A percentile compares a stretch with the other conserved stretches of the same genome.
These are phyloP conservation scores for Phrynosoma platyrhinos DNA, from an alignment of 2,113 vertebrate genomes.

Conservation along the genomic window DNA sequence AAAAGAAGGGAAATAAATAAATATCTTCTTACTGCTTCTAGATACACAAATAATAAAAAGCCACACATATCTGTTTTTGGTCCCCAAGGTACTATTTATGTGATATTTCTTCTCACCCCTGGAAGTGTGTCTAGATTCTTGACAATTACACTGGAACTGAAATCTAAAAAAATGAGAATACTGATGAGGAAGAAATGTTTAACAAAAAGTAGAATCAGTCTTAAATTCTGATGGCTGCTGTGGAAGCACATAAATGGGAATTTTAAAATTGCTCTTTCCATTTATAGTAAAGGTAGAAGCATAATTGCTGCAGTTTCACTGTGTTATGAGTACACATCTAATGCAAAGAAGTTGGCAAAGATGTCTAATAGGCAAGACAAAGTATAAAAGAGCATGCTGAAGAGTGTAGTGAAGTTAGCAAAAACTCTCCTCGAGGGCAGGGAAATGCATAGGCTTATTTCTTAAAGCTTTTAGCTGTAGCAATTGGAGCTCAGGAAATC, in stretches of 20 bases:
- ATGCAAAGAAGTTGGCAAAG: conserved; percentile 8
- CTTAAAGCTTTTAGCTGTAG: conserved; percentile 28
- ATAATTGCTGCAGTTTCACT: conserved; percentile 10
- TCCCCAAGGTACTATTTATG: neutral
- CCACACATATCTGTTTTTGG: neutral
- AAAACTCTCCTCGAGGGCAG: conserved; percentile 23
- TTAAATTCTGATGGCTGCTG: neutral
- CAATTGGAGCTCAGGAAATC: conserved; percentile 4
- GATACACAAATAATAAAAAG: neutral
- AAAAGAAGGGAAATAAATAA: no score
- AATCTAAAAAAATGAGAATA: neutral
- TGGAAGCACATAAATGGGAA: conserved; percentile 4
- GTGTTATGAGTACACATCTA: conserved; percentile 17
- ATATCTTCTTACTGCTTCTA: neutral
- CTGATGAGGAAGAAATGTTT: conserved; percentile 4
- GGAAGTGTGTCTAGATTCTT: neutral
- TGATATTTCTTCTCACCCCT: neutral
- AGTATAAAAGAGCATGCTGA: conserved; percentile 12
- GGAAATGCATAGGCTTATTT: conserved; percentile 21
- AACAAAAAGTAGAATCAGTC: neutral
- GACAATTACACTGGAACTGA: neutral
- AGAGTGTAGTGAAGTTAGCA: conserved; percentile 19
- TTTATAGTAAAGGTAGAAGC: conserved; percentile 3
- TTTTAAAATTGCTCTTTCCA: conserved; percentile 14
- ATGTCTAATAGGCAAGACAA: conserved; percentile 11